Evolutionary conservation across 2,113 vertebrate genomes (phyloP).

Genomic region (Ceuthmochares aereus): DNA sequence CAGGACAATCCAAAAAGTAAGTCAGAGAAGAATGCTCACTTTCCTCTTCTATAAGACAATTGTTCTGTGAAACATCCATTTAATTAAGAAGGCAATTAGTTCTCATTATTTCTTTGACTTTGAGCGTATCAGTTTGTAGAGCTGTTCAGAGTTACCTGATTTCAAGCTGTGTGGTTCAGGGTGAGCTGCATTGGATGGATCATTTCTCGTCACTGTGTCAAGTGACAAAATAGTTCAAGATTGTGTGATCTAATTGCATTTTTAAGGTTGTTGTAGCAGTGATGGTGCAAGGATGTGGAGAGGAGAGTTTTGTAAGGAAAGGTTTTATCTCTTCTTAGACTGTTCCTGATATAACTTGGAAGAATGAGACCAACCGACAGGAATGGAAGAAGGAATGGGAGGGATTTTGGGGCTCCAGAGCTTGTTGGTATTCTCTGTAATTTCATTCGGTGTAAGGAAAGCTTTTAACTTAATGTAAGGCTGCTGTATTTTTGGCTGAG

Average conservation of each 20-base stretch:
- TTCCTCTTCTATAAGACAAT: fast-evolving
- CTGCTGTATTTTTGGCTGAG: not conserved
- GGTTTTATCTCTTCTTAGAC: not conserved
- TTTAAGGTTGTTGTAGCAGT: not conserved
- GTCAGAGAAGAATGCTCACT: not conserved
- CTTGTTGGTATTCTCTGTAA: not conserved
- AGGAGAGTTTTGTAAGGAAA: not conserved
- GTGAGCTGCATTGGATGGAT: not conserved
- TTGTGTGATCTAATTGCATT: not conserved
- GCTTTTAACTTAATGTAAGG: not conserved
- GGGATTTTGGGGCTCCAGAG: not conserved
- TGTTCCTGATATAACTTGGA: not conserved
- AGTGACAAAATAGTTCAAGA: not conserved
- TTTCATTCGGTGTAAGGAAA: not conserved
- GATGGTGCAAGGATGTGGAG: not conserved
- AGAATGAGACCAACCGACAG: not conserved
- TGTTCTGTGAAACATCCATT: not conserved
- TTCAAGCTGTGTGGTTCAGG: not conserved
- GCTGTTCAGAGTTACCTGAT: not conserved
- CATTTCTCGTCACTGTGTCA: not conserved
- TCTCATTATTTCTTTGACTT: not conserved
- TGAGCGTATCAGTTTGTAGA: not conserved
- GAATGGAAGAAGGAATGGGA: not conserved
- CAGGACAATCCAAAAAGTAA: constrained; percentile 19
- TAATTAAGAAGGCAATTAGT: not conserved